phyloP scores from a whole-genome alignment of 2,113 vertebrate genomes.

The Geothlypis trichas region DNA sequence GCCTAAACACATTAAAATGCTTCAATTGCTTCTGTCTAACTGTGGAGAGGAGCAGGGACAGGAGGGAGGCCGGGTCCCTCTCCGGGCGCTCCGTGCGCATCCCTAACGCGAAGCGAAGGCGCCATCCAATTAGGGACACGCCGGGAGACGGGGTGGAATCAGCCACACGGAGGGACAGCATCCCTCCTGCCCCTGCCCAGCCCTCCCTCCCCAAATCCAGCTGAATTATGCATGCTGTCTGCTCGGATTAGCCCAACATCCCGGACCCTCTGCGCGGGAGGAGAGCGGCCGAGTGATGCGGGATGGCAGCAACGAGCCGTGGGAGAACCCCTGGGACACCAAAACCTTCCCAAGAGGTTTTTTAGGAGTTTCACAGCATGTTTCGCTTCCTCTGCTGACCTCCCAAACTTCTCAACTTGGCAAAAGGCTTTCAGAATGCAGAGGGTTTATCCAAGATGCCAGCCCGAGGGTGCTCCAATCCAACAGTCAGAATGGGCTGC shows the following conservation, averaged over 20 bases:
- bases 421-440: background rate
- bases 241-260: background rate
- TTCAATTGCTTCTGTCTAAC: accelerated
- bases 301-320: background rate
- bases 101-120: background rate
- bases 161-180: accelerated
- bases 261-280: background rate
- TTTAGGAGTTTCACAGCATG: background rate
- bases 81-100: background rate
- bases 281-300: background rate
- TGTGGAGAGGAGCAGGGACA: accelerated
- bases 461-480: accelerated
- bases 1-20: background rate
- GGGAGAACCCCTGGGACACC: background rate
- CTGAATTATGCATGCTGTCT: background rate
- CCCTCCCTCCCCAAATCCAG: background rate
- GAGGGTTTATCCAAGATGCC: background rate
- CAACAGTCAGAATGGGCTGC: accelerated
- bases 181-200: background rate
- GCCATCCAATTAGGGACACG: background rate
- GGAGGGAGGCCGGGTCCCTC: accelerated
- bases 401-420: background rate
- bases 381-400: background rate
- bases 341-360: background rate
- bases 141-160: background rate